These are phyloP conservation scores for Salmo trutta DNA, from an alignment of 2,797 vertebrate genomes.

Conservation along the genomic window DNA sequence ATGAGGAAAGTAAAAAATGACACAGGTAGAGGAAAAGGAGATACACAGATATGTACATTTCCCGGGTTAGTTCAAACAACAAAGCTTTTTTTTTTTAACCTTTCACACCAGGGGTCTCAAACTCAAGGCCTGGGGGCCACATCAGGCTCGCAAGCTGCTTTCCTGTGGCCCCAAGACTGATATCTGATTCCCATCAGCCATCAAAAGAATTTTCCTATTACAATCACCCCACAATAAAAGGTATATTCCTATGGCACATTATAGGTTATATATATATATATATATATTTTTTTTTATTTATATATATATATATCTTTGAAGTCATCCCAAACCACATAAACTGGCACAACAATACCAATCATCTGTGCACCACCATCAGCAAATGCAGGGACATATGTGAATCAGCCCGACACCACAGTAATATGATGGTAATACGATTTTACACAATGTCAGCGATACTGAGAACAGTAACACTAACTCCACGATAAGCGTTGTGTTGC, in stretches of 20 bases:
- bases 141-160: not conserved
- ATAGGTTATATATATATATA: too few species aligned
- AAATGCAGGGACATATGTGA: too few species aligned
- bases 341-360: not conserved
- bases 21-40: slow-evolving; percentile 24
- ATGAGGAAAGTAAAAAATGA: not conserved
- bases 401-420: too few species aligned
- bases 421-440: not conserved
- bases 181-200: not conserved
- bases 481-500: too few species aligned
- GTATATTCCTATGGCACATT: too few species aligned
- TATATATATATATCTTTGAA: too few species aligned
- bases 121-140: not conserved
- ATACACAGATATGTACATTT: slow-evolving; percentile 51
- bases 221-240: too few species aligned
- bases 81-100: slow-evolving; percentile 6
- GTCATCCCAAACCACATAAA: not conserved
- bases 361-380: not conserved
- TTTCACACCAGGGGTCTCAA: slow-evolving; percentile 41
- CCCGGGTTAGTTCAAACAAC: slow-evolving; percentile 45
- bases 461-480: not conserved
- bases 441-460: not conserved
- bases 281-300: too few species aligned
- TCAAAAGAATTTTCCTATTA: not conserved
- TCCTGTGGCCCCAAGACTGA: not conserved